Conservation (phyloP, 2,888 invertebrate species). For the Noctuana brunneofusca region DNA sequence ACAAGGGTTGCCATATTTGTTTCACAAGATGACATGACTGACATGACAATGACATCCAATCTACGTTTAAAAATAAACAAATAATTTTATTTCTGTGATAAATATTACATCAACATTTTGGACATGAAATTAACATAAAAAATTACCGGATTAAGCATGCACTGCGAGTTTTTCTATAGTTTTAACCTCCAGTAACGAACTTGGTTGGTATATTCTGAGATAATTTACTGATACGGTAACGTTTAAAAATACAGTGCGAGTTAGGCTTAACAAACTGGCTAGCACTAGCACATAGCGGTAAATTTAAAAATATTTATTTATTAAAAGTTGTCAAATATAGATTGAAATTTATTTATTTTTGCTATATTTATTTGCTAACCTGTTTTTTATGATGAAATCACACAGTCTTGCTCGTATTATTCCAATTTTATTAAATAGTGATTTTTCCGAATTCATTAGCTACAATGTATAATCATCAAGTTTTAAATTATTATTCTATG, state of each 20-base stretch:
- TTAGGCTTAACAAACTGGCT: neutral
- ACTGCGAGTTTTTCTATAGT: too few relatives aligned
- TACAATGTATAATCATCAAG: conserved; percentile 17
- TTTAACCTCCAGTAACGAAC: too few relatives aligned
- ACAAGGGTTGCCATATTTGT: conserved; percentile 50
- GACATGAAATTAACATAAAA: too few relatives aligned
- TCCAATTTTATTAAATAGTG: neutral
- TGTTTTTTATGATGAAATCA: conserved; percentile 36
- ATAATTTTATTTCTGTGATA: too few relatives aligned
- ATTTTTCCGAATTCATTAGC: conserved; percentile 1
- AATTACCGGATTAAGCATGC: neutral
- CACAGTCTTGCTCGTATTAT: conserved; percentile 21
- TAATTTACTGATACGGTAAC: neutral
- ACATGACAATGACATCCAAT: conserved; percentile 20
- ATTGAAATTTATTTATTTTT: conserved; percentile 26
- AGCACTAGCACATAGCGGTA: neutral
- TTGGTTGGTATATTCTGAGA: too few relatives aligned
- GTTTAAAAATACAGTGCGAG: neutral
- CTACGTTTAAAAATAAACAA: conserved; percentile 14
- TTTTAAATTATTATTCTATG: conserved; percentile 35
- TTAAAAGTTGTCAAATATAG: conserved; percentile 17
- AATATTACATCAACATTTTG: too few relatives aligned
- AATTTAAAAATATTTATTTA: neutral
- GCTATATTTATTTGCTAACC: conserved; percentile 13
- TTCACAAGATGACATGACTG: conserved; percentile 7